phyloP scores from a whole-genome alignment of 2,797 vertebrate genomes.

The Semotilus atromaculatus region DNA sequence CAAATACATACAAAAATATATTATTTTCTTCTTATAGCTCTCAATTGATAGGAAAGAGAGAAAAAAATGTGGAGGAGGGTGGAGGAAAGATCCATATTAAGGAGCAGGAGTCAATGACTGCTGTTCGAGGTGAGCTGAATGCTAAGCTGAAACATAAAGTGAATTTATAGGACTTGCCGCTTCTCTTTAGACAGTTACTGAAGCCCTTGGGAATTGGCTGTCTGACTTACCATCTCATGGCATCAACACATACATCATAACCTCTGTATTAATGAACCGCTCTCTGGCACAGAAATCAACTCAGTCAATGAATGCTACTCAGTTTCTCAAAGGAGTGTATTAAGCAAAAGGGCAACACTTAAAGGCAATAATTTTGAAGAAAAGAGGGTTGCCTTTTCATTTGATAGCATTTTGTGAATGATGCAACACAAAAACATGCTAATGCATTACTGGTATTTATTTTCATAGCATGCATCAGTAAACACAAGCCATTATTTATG shows the following conservation, averaged over 20 bases:
- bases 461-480: constrained; percentile 23
- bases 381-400: neutral
- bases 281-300: constrained; percentile 20
- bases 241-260: constrained; percentile 28
- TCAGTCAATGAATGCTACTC: neutral
- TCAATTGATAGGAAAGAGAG: neutral
- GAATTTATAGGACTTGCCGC: constrained; percentile 25
- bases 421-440: constrained; percentile 2
- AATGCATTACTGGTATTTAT: constrained; percentile 5
- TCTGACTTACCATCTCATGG: constrained; percentile 17
- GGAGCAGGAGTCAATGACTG: constrained; percentile 18
- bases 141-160: constrained; percentile 50
- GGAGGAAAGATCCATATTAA: constrained; percentile 47
- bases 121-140: constrained; percentile 57
- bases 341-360: neutral
- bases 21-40: neutral
- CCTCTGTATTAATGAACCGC: constrained; percentile 21
- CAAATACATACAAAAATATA: constrained; percentile 41
- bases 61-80: neutral
- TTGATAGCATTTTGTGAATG: neutral
- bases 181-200: constrained; percentile 39
- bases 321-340: constrained; percentile 9
- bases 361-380: neutral
- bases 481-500: constrained; percentile 38
- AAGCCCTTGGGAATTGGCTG: constrained; percentile 35